phyloP scores from a whole-genome alignment of 2,888 invertebrate species.

The Lepidocyrtoides sp. region DNA sequence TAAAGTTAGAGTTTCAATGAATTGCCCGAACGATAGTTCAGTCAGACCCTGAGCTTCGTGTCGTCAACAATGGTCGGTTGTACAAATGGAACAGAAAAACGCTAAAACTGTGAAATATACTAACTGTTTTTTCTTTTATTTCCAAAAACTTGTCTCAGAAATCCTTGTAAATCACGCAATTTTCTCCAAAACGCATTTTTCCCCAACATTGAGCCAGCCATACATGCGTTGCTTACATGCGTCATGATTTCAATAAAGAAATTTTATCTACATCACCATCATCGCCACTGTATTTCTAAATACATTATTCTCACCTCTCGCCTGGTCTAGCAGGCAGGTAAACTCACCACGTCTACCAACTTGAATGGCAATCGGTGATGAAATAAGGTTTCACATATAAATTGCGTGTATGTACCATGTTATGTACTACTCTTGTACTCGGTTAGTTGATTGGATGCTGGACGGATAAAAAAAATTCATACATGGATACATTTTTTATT shows the following conservation, averaged over 20 bases:
- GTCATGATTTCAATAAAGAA: slow-evolving; percentile 16
- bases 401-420: background rate
- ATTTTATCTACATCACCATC: slow-evolving; percentile 5
- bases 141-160: slow-evolving; percentile 4
- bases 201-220: no score
- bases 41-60: no score
- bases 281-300: background rate
- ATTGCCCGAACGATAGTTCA: no score
- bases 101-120: background rate
- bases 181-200: background rate
- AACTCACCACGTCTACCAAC: background rate
- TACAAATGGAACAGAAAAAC: background rate
- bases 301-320: background rate
- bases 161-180: slow-evolving; percentile 49
- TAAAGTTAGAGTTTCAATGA: no score
- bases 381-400: no score
- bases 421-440: background rate
- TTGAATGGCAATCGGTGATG: background rate
- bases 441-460: background rate
- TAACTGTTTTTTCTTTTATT: background rate
- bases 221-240: no score
- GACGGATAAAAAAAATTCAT: slow-evolving; percentile 42
- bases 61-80: background rate
- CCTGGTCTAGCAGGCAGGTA: background rate
- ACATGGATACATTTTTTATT: slow-evolving; percentile 48